These are phyloP conservation scores for Coleophora deauratella DNA, from an alignment of 2,888 invertebrate genomes.

Conservation along the genomic window DNA sequence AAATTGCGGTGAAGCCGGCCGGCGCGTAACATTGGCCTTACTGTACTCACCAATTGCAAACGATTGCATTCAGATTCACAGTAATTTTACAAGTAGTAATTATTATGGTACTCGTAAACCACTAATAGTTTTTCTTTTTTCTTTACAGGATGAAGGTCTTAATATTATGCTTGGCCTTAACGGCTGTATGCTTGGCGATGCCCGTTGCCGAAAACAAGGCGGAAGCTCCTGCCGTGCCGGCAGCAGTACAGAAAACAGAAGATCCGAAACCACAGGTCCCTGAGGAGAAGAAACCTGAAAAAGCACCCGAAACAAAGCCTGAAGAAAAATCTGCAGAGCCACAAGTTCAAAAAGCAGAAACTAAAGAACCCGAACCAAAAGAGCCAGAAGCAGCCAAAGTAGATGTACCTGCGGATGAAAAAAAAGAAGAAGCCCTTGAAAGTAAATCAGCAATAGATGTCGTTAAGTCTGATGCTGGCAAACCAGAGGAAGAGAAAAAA, in stretches of 20 bases:
- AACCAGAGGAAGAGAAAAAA: constrained; percentile 16
- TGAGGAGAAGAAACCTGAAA: constrained; percentile 31
- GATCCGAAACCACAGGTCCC: constrained; percentile 31
- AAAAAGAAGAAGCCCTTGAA: constrained; percentile 30
- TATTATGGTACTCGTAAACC: constrained; percentile 36
- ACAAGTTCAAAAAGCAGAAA: constrained; percentile 25
- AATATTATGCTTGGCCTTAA: constrained; percentile 73
- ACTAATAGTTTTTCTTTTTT: constrained; percentile 39
- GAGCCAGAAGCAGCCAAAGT: constrained; percentile 24
- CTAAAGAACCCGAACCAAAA: constrained; percentile 24
- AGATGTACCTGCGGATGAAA: constrained; percentile 24
- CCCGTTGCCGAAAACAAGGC: constrained; percentile 72
- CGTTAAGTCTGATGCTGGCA: constrained; percentile 11
- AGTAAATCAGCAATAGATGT: constrained; percentile 26
- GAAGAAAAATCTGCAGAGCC: constrained; percentile 27
- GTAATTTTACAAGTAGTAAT: constrained; percentile 30
- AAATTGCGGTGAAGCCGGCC: constrained; percentile 56
- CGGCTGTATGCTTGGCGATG: constrained; percentile 72
- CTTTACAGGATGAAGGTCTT: constrained; percentile 79
- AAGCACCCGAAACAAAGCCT: constrained; percentile 28
- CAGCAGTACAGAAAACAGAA: constrained; percentile 13
- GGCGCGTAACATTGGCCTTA: constrained; percentile 72
- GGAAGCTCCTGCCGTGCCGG: constrained; percentile 22
- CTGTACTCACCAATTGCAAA: constrained; percentile 53
- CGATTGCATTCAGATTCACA: constrained; percentile 43